These are phyloP conservation scores for Acanthisitta chloris DNA, from an alignment of 2,113 vertebrate species.

Conservation along the genomic window DNA sequence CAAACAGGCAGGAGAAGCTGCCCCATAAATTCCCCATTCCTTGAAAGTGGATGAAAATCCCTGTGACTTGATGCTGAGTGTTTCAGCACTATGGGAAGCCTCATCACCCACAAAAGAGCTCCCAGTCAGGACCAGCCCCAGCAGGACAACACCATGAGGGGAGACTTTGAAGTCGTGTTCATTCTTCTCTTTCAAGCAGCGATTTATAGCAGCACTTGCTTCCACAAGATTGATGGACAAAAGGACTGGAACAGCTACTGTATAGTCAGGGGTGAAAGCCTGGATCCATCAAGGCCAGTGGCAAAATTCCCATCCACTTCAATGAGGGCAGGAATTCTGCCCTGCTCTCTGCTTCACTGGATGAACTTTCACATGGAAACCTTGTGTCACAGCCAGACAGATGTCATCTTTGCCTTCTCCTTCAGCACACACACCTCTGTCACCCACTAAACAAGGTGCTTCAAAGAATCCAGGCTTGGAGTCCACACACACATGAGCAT, in stretches of 20 bases:
- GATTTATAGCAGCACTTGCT: not conserved
- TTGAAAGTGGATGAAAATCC: not conserved
- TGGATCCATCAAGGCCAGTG: slow-evolving; percentile 15
- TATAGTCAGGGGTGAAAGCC: not conserved
- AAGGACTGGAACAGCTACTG: not conserved
- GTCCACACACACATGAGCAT: not conserved
- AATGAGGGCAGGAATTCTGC: not conserved
- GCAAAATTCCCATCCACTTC: not conserved
- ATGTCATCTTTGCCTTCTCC: not conserved
- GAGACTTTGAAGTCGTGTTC: not conserved
- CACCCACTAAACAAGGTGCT: not conserved
- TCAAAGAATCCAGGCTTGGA: not conserved
- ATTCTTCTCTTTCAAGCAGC: slow-evolving; percentile 15
- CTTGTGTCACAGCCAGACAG: rapidly evolving
- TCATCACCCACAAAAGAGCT: not conserved
- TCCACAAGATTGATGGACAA: not conserved
- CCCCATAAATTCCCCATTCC: not conserved
- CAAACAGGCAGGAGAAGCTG: not conserved
- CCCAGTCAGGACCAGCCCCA: not conserved
- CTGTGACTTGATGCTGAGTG: rapidly evolving
- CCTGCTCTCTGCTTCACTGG: not conserved
- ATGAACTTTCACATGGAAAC: not conserved
- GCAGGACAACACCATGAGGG: rapidly evolving
- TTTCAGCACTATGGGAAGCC: rapidly evolving
- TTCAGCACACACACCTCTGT: not conserved